Percentiles rank a stretch among this genome's conserved stretches.
Evolutionary conservation across 2,888 invertebrate genomes (phyloP).

Genomic region (Geotrupes spiniger): DNA sequence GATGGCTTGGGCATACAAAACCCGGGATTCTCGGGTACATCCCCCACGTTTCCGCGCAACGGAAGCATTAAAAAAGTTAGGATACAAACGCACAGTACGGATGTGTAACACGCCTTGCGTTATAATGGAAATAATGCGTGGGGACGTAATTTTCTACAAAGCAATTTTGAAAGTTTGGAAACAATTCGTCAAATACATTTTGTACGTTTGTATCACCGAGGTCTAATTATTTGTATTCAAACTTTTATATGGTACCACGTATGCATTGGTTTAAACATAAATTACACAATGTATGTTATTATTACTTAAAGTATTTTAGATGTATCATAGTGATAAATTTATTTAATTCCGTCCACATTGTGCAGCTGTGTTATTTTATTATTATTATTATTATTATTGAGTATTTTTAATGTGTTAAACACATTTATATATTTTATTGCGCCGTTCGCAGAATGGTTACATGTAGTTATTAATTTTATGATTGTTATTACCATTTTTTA

Average conservation of each 20-base stretch:
- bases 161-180: background rate
- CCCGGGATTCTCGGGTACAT: constrained; percentile 80
- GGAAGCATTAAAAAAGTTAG: constrained; percentile 89
- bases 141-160: background rate
- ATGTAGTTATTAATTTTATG: constrained; percentile 3
- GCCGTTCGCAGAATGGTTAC: constrained; percentile 1
- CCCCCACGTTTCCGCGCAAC: constrained; percentile 78
- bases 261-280: no score
- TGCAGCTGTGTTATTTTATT: constrained; percentile 3
- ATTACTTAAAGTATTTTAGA: no score
- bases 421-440: constrained; percentile 6
- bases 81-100: constrained; percentile 89
- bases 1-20: constrained; percentile 81
- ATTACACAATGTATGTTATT: background rate
- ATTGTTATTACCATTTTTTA: background rate
- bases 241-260: no score
- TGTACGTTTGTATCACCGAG: no score
- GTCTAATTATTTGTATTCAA: no score
- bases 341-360: constrained; percentile 2
- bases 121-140: no score
- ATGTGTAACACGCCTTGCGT: constrained; percentile 58
- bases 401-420: constrained; percentile 6
- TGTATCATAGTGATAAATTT: no score
- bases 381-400: background rate
- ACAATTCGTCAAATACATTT: no score